Evolutionary conservation across 2,797 vertebrate genomes (phyloP).

Genomic region (Acanthiza pusilla): DNA sequence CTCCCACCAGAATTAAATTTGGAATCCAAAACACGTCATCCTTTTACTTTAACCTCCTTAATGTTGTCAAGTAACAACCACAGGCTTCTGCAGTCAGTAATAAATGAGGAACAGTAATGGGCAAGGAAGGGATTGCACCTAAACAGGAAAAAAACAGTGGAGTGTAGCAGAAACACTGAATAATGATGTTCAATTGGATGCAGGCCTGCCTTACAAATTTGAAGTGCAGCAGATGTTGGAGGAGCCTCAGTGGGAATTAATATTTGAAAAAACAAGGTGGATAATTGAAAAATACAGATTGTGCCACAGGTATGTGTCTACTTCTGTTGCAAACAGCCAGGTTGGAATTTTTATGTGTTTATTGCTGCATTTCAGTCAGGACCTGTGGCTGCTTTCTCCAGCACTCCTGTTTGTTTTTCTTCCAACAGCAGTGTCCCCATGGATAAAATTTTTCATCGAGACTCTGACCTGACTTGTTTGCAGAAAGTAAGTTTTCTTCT

Average conservation of each 20-base stretch:
- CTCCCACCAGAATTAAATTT: not conserved
- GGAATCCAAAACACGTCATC: not conserved
- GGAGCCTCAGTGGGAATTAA: slow-evolving; percentile 86
- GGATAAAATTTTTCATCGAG: slow-evolving; percentile 87
- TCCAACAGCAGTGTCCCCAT: slow-evolving; percentile 86
- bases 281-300: slow-evolving; percentile 90
- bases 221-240: slow-evolving; percentile 85
- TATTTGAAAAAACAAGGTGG: slow-evolving; percentile 90
- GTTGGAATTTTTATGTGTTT: not conserved
- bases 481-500: slow-evolving; percentile 85
- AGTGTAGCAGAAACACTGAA: not conserved
- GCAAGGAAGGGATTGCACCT: not conserved
- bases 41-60: not conserved
- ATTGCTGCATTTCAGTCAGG: not conserved
- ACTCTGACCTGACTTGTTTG: slow-evolving; percentile 91
- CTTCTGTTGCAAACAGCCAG: not conserved
- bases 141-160: not conserved
- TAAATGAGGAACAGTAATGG: not conserved
- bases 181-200: not conserved
- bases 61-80: not conserved
- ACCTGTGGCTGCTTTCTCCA: not conserved
- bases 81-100: not conserved
- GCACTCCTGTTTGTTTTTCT: slow-evolving; percentile 29
- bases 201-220: slow-evolving; percentile 93
- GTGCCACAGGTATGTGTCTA: slow-evolving; percentile 77